Percentiles rank a stretch among this genome's conserved stretches.
phyloP scores from a whole-genome alignment of 2,113 vertebrate species.

The Pygathrix nemaeus region DNA sequence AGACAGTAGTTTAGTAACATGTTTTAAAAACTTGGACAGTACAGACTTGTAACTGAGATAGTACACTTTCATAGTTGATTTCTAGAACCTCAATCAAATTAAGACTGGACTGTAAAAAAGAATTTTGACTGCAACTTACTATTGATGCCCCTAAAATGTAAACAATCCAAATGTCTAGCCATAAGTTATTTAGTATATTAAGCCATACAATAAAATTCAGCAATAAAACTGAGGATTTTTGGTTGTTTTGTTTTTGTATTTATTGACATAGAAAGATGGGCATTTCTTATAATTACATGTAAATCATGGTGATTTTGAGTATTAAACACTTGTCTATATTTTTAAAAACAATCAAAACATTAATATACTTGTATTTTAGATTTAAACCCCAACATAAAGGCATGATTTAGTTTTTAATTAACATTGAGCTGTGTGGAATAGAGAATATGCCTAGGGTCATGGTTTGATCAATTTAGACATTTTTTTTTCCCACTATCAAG shows the following conservation, averaged over 20 bases:
- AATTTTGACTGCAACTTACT: neutral
- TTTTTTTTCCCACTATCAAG: neutral
- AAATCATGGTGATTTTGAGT: neutral
- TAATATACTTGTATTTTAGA: neutral
- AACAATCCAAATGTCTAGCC: neutral
- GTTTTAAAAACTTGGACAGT: neutral
- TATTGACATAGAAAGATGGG: neutral
- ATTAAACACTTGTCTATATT: neutral
- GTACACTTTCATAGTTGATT: neutral
- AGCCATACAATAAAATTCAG: neutral
- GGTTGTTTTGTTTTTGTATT: neutral
- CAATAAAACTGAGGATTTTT: neutral
- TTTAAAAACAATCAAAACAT: neutral
- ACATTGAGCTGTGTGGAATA: neutral
- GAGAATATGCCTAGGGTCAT: neutral
- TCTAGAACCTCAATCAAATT: neutral
- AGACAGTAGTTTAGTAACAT: neutral
- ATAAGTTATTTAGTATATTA: neutral
- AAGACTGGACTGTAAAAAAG: neutral
- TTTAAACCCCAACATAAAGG: neutral
- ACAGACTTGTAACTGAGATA: neutral
- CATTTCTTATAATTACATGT: neutral
- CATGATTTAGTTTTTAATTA: neutral
- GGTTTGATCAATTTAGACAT: neutral
- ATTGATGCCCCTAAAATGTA: neutral